Conservation (phyloP, 2,888 invertebrate genomes). For the Galeruca laticollis region DNA sequence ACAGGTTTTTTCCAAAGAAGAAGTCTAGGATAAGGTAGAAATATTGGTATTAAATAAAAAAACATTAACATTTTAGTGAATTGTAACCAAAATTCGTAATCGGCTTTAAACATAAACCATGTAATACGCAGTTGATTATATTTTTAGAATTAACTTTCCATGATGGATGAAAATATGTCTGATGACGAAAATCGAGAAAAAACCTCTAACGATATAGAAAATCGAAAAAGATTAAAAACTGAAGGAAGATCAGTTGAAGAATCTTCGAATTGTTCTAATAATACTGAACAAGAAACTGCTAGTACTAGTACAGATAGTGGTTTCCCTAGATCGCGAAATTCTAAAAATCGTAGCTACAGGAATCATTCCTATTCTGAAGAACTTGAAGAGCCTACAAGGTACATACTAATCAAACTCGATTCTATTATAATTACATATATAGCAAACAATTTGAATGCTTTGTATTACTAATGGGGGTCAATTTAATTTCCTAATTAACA, state of each 20-base stretch:
- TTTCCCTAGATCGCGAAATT: constrained; percentile 52
- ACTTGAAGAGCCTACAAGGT: constrained; percentile 34
- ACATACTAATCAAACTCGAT: constrained; percentile 5
- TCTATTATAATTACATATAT: not conserved
- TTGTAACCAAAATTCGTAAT: constrained; percentile 8
- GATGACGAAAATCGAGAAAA: constrained; percentile 48
- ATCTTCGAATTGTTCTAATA: constrained; percentile 53
- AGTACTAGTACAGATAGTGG: constrained; percentile 57
- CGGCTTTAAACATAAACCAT: constrained; percentile 19
- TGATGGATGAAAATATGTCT: constrained; percentile 57
- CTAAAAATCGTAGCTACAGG: constrained; percentile 56
- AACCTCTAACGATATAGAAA: constrained; percentile 42
- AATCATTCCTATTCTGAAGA: constrained; percentile 43
- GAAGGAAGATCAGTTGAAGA: constrained; percentile 49
- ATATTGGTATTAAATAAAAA: not conserved
- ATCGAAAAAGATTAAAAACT: constrained; percentile 59
- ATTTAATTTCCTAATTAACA: too few species aligned
- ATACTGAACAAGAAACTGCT: constrained; percentile 53
- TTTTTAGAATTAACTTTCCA: constrained; percentile 49
- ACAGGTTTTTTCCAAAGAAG: constrained; percentile 25
- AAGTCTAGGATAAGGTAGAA: constrained; percentile 23
- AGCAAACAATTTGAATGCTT: not conserved
- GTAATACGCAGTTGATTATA: constrained; percentile 47
- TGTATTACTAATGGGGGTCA: too few species aligned
- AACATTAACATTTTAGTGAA: not conserved